Conservation (phyloP, 2,113 vertebrate genomes). For the Cervus canadensis region DNA sequence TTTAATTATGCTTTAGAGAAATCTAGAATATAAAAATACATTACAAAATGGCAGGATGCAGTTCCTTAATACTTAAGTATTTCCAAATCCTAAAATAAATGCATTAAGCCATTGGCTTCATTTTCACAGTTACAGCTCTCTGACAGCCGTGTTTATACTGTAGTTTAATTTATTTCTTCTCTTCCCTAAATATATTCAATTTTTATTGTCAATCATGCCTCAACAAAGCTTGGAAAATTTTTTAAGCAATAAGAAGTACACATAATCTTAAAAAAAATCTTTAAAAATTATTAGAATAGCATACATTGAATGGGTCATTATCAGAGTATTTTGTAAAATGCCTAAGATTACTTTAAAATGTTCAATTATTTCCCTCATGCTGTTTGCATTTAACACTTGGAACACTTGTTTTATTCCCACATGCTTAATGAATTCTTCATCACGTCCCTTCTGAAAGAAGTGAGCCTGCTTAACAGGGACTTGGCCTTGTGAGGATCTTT, state of each 20-base stretch:
- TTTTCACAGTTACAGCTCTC: not conserved
- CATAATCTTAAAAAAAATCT: not conserved
- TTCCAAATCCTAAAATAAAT: not conserved
- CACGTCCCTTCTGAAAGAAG: constrained; percentile 8
- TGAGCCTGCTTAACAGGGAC: not conserved
- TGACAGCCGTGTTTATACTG: not conserved
- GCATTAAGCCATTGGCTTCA: not conserved
- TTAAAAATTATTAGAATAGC: not conserved
- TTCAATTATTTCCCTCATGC: constrained; percentile 29
- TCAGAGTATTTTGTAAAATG: constrained; percentile 47
- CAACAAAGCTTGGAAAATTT: not conserved
- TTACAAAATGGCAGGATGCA: not conserved
- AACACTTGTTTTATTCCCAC: constrained; percentile 53
- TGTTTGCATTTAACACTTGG: constrained; percentile 54
- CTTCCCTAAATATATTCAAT: not conserved
- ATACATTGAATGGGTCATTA: not conserved
- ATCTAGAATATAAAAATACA: not conserved
- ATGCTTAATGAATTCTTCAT: constrained; percentile 61
- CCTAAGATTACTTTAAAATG: constrained; percentile 29
- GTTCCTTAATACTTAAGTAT: not conserved
- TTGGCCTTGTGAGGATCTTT: not conserved
- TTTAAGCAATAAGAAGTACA: not conserved
- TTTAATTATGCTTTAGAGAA: not conserved
- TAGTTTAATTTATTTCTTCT: not conserved
- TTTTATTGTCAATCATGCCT: not conserved